phyloP scores from a whole-genome alignment of 2,888 invertebrate genomes.

The Danaus chrysippus region DNA sequence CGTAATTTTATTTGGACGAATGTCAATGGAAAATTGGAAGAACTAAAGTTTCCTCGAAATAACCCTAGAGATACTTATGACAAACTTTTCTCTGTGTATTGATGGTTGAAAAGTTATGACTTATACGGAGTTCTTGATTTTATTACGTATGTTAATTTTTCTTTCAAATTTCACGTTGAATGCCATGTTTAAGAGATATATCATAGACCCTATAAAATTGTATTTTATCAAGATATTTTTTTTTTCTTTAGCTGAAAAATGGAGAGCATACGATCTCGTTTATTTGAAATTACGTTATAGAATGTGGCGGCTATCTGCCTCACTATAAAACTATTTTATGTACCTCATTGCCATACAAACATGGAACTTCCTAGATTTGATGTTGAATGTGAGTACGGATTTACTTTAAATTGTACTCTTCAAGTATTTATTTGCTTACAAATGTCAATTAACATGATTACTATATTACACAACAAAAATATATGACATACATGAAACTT shows the following conservation, averaged over 20 bases:
- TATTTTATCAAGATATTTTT: background rate
- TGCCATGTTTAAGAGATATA: no score
- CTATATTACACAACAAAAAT: background rate
- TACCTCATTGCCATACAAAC: slow-evolving; percentile 33
- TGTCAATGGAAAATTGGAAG: slow-evolving; percentile 26
- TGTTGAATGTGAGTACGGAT: slow-evolving; percentile 7
- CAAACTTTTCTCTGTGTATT: slow-evolving; percentile 14
- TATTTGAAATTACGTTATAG: slow-evolving; percentile 55
- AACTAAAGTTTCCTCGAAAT: slow-evolving; percentile 18
- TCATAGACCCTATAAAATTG: no score
- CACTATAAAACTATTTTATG: slow-evolving; percentile 49
- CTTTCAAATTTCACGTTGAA: slow-evolving; percentile 34
- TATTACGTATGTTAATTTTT: slow-evolving; percentile 21
- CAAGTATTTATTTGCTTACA: background rate
- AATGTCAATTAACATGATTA: background rate
- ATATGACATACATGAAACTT: background rate
- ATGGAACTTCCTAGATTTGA: slow-evolving; percentile 18
- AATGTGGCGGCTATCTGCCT: slow-evolving; percentile 44
- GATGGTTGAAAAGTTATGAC: slow-evolving; percentile 16
- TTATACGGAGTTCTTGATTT: slow-evolving; percentile 18
- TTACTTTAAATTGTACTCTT: background rate
- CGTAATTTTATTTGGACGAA: slow-evolving; percentile 30
- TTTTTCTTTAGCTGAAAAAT: background rate
- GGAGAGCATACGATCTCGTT: slow-evolving; percentile 32
- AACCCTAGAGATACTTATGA: slow-evolving; percentile 16